These are phyloP conservation scores for Sarcophaga caerulescens DNA, from an alignment of 2,888 invertebrate species.

Conservation along the genomic window DNA sequence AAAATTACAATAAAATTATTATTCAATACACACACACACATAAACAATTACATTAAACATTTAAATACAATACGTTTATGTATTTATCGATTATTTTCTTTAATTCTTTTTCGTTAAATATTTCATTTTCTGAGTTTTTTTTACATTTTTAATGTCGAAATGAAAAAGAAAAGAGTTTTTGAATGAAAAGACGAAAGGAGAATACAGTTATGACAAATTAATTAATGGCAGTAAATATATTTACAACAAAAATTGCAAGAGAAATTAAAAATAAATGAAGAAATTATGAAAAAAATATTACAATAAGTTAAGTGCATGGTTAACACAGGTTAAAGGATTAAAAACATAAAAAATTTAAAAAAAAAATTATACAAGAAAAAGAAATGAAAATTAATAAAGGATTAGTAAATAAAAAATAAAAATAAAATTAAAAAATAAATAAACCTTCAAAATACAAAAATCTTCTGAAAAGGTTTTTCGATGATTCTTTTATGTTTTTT, in stretches of 20 bases:
- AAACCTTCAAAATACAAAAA: slow-evolving; percentile 58
- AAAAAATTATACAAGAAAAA: not conserved
- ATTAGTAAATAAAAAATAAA: slow-evolving; percentile 12
- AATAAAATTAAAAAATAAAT: slow-evolving; percentile 18
- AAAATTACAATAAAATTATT: too few species aligned
- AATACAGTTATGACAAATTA: slow-evolving; percentile 41
- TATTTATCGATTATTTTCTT: too few species aligned
- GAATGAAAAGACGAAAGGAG: slow-evolving; percentile 17
- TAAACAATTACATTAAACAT: slow-evolving; percentile 39
- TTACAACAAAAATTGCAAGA: slow-evolving; percentile 58
- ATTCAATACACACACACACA: too few species aligned
- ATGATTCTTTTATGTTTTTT: slow-evolving; percentile 48
- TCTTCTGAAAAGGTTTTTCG: not conserved
- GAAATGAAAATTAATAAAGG: not conserved
- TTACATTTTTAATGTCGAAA: slow-evolving; percentile 49
- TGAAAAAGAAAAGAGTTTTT: slow-evolving; percentile 38
- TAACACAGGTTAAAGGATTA: slow-evolving; percentile 9
- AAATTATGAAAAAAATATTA: slow-evolving; percentile 25
- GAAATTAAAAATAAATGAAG: slow-evolving; percentile 43
- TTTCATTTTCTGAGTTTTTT: slow-evolving; percentile 74
- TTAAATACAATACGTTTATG: too few species aligned
- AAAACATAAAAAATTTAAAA: not conserved
- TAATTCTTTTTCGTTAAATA: slow-evolving; percentile 76
- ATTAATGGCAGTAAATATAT: slow-evolving; percentile 73
- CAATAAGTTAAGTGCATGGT: slow-evolving; percentile 25